Conservation (phyloP, 2,888 invertebrate species). For the Pediacus dermestoides region DNA sequence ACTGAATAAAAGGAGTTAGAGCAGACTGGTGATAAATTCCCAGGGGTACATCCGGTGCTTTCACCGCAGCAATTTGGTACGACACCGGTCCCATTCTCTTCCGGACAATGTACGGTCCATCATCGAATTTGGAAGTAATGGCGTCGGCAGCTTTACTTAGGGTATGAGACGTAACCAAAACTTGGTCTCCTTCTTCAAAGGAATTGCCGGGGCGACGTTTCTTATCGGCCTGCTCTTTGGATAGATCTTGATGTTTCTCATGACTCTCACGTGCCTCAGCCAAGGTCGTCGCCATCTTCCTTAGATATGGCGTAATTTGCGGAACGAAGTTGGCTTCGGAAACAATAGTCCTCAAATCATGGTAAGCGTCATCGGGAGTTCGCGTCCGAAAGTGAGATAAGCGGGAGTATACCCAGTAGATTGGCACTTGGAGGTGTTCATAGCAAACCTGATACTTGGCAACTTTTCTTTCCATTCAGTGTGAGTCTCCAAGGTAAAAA, state of each 20-base stretch:
- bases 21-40: too few relatives aligned
- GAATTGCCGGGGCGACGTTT: background rate
- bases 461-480: slow-evolving; percentile 26
- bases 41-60: too few relatives aligned
- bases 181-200: slow-evolving; percentile 4
- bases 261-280: background rate
- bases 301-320: too few relatives aligned
- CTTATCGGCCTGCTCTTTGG: background rate
- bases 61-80: too few relatives aligned
- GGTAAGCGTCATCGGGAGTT: slow-evolving; percentile 32
- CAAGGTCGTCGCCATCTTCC: too few relatives aligned
- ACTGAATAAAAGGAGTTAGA: too few relatives aligned
- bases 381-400: too few relatives aligned
- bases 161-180: slow-evolving; percentile 7
- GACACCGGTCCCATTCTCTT: too few relatives aligned
- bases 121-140: too few relatives aligned
- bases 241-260: background rate
- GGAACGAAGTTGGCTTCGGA: too few relatives aligned
- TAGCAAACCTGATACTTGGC: slow-evolving; percentile 36
- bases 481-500: slow-evolving; percentile 34
- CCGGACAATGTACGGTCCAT: too few relatives aligned
- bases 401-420: slow-evolving; percentile 34
- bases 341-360: too few relatives aligned
- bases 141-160: slow-evolving; percentile 1
- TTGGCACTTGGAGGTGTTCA: slow-evolving; percentile 34